Evolutionary conservation across 2,888 invertebrate genomes (phyloP), one percentile per base, ranked within the genome.

Genomic region (Diadromus collaris): DNA sequence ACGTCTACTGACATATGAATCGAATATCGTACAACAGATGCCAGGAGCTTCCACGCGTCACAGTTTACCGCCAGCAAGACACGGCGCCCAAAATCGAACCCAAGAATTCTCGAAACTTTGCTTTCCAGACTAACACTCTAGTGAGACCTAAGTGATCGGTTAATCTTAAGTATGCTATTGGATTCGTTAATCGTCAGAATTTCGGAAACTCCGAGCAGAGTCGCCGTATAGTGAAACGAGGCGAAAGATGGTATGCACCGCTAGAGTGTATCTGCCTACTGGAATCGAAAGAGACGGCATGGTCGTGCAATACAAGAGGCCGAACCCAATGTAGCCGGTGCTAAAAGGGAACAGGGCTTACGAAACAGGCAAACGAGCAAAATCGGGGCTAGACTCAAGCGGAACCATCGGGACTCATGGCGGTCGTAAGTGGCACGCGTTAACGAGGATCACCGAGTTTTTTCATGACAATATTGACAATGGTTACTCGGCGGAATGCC

Each of bases 211-310:
- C 68, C 69, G 48, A 60, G 54, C 61, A 38, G 60, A 65, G 78
- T 76, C 29, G 67, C 76, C 65, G 56, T 63, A 27, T 41, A 76
- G 61, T 74, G 61, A 81, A 74, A 78, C 74, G 81, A 79, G 63
- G 58, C 78, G 79, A 69, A 79, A 76, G 74, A 76, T 51, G 70
- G 51, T 51, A 75, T 32, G 63, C 38, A 24, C 27, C 21, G 64
- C 64, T 61, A n/a, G n/a, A 19, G 2, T 19, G 19, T 38, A 29
- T 38, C 16, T 29, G 21, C 38, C 38, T 54, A 41, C 61, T 61
- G 16, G 16, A 38, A 60, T 19, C 58, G 38, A 61, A 68, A 72
- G n/a, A 65, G 67, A 74, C 56, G 27, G 19, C 7, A 16, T 32
- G 44, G 27, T 54, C 16, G 24, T 38, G 19, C 41, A 63, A 54